Percentiles rank a stretch among this genome's conserved stretches.
These are phyloP conservation scores for Telmatherina bonti DNA, from an alignment of 2,797 vertebrate genomes.

Conservation along the genomic window DNA sequence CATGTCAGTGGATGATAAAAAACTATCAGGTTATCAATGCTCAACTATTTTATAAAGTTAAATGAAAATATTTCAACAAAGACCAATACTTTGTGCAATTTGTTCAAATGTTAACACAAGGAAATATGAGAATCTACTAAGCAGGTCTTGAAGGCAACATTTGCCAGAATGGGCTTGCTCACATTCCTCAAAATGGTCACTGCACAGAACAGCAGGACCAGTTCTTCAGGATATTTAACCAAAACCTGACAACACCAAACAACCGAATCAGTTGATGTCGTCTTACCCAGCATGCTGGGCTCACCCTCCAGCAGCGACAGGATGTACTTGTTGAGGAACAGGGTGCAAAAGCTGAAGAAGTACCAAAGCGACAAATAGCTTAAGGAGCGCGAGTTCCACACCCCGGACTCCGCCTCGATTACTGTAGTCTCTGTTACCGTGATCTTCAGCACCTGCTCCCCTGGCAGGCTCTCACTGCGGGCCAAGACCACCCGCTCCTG, in stretches of 20 bases:
- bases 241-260: not conserved
- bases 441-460: constrained; percentile 91
- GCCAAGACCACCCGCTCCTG: constrained; percentile 86
- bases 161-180: not conserved
- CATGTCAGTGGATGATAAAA: not conserved
- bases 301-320: constrained; percentile 94
- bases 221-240: not conserved
- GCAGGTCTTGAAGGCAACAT: no score
- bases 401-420: constrained; percentile 91
- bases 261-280: not conserved
- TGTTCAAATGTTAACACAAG: not conserved
- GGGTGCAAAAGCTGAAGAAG: constrained; percentile 98
- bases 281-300: constrained; percentile 93
- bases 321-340: constrained; percentile 99
- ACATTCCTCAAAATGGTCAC: not conserved
- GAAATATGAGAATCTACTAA: no score
- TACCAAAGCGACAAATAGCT: constrained; percentile 92
- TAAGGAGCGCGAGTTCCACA: constrained; percentile 89
- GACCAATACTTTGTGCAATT: not conserved
- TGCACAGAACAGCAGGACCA: not conserved
- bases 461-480: constrained; percentile 85
- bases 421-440: constrained; percentile 95
- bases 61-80: not conserved
- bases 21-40: not conserved
- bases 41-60: not conserved